These are phyloP conservation scores for Mustela lutreola DNA, from an alignment of 2,113 vertebrate genomes.

Conservation along the genomic window DNA sequence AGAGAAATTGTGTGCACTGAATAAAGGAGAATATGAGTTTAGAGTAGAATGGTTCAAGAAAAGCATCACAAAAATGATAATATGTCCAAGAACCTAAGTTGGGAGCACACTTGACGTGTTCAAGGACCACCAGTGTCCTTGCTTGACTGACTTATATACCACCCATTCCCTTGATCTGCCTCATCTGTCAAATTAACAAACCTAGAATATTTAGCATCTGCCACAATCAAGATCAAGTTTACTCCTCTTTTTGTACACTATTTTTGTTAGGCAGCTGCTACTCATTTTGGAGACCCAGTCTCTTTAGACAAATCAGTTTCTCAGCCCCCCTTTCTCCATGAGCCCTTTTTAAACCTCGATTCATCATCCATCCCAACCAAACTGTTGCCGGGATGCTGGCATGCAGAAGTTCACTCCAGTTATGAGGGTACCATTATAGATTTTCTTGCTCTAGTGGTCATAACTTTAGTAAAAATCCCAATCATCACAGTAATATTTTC, in stretches of 20 bases:
- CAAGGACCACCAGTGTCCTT: neutral
- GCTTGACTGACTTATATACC: neutral
- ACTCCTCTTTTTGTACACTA: neutral
- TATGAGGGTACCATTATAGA: neutral
- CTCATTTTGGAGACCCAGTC: neutral
- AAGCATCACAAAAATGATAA: neutral
- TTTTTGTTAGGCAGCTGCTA: neutral
- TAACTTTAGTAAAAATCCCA: neutral
- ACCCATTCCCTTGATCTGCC: neutral
- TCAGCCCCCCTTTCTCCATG: neutral
- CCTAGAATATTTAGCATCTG: neutral
- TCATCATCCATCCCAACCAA: neutral
- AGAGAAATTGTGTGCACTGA: neutral
- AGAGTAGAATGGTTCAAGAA: neutral
- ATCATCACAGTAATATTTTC: neutral
- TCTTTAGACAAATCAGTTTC: neutral
- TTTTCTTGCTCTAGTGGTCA: neutral
- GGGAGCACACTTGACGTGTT: neutral
- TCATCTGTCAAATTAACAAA: neutral
- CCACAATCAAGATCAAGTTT: neutral
- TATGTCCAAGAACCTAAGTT: neutral
- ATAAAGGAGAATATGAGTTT: neutral
- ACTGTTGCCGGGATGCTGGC: neutral
- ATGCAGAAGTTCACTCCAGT: neutral
- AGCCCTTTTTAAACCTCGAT: neutral